Evolutionary conservation across 2,888 invertebrate genomes (phyloP).

Genomic region (Platerodrilus igneus): DNA sequence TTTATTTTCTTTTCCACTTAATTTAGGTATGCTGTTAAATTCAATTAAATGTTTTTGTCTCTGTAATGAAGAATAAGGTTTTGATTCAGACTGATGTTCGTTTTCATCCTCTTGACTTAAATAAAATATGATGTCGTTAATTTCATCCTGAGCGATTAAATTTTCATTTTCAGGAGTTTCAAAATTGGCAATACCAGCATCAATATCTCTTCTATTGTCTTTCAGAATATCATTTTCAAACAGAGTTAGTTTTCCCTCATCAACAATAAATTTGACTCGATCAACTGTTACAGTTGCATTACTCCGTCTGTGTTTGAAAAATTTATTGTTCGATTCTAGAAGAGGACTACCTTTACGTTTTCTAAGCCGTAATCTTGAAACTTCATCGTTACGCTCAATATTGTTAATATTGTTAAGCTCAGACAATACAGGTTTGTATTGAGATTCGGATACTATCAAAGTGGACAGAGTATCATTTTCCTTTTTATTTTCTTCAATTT

Average conservation of each 20-base stretch:
- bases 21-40: no score
- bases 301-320: constrained; percentile 46
- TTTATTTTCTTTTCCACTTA: no score
- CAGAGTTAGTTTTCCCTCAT: constrained; percentile 39
- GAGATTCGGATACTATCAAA: no score
- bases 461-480: no score
- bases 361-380: background rate
- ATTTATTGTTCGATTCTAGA: constrained; percentile 40
- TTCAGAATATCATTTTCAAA: constrained; percentile 22
- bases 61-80: no score
- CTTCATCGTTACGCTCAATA: constrained; percentile 9
- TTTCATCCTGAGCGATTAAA: constrained; percentile 29
- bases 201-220: constrained; percentile 31
- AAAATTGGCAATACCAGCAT: constrained; percentile 43
- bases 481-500: background rate
- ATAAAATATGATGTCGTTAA: constrained; percentile 34
- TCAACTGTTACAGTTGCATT: constrained; percentile 39
- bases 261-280: constrained; percentile 43
- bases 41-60: no score
- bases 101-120: constrained; percentile 45
- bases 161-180: constrained; percentile 28
- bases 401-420: background rate
- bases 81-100: constrained; percentile 37
- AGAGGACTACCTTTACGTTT: constrained; percentile 21
- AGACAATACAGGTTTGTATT: background rate